Base-by-base conservation (phyloP, 2,113 vertebrate species). In the Sylvicapra grimmia region DNA sequence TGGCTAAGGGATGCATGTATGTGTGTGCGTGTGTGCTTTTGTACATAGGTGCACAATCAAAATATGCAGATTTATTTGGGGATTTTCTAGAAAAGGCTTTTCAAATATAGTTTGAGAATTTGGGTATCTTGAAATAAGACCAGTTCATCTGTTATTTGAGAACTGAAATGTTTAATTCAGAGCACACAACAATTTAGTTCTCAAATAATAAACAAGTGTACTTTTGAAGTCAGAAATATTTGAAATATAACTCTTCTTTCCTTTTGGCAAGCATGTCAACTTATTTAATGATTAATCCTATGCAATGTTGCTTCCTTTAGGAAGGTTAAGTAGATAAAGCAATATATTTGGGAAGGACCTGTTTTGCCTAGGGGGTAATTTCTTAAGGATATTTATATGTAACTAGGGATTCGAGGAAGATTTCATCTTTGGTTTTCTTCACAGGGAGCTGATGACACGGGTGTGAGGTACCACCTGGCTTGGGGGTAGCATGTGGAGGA, bases 401-500 rank as follows among this genome's bases (percentile, higher is more conserved):
- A 58, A 27, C 49, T 11, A 56, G 86, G 18, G 25, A 29, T 75
- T 68, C 13, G 0, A 4, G 33, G 40, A 29, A 15, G 53, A 33
- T 19, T 33, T 36, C 16, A 31, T 33, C 72, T 31, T 1, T 4
- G 15, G 3, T 80, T n/a, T 14, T 96, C 82, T 53, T 89, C 61
- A 25, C 11, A 13, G 21, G 80, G 44, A 94, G 33, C 18, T 2
- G 4, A 40, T 54, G 6, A 54, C 8, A 19, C 87, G 58, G 54
- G 33, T n/a, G 13, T 27, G 9, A 4, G 9, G 31, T 94, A 56
- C 23, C 84, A n/a, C 44, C 61, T 72, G 58, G 63, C 36, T 49
- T 88, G 84, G 63, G 54, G 31, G 94, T 93, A 84, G 47, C 47
- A 36, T 36, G 92, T 97, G 94, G 96, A 92, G 77, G 96, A 96